These are phyloP conservation scores for Noctua comes DNA, from an alignment of 2,888 invertebrate genomes.

Conservation along the genomic window DNA sequence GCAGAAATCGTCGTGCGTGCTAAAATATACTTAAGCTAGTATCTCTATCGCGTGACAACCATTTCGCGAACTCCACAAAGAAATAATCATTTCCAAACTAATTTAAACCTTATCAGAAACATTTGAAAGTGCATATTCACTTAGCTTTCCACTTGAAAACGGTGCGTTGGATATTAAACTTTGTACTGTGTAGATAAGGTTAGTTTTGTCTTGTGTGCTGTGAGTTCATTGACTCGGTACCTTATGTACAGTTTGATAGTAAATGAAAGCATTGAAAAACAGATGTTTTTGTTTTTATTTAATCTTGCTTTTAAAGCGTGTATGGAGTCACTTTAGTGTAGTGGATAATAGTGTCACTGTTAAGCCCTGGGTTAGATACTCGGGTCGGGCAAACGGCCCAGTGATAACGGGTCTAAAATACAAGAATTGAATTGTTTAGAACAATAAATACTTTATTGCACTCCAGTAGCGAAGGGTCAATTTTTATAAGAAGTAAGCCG, in stretches of 20 bases:
- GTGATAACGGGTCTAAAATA: too few relatives aligned
- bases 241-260: slow-evolving; percentile 1
- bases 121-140: slow-evolving; percentile 26
- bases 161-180: not conserved
- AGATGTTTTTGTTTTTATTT: slow-evolving; percentile 28
- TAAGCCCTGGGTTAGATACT: too few relatives aligned
- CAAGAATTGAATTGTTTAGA: too few relatives aligned
- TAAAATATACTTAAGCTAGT: not conserved
- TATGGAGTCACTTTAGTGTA: not conserved
- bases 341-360: not conserved
- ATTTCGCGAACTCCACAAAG: slow-evolving; percentile 34
- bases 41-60: slow-evolving; percentile 39
- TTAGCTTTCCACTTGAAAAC: slow-evolving; percentile 4
- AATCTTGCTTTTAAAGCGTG: not conserved
- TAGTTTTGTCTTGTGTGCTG: not conserved
- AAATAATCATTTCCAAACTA: slow-evolving; percentile 3
- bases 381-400: too few relatives aligned
- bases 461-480: too few relatives aligned
- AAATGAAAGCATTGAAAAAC: slow-evolving; percentile 17
- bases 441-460: too few relatives aligned
- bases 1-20: slow-evolving; percentile 15
- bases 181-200: not conserved
- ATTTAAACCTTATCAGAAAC: slow-evolving; percentile 25
- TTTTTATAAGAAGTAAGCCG: too few relatives aligned
- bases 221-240: slow-evolving; percentile 44